phyloP scores from a whole-genome alignment of 1,140 invertebrate genomes.

The Phortica variegata region DNA sequence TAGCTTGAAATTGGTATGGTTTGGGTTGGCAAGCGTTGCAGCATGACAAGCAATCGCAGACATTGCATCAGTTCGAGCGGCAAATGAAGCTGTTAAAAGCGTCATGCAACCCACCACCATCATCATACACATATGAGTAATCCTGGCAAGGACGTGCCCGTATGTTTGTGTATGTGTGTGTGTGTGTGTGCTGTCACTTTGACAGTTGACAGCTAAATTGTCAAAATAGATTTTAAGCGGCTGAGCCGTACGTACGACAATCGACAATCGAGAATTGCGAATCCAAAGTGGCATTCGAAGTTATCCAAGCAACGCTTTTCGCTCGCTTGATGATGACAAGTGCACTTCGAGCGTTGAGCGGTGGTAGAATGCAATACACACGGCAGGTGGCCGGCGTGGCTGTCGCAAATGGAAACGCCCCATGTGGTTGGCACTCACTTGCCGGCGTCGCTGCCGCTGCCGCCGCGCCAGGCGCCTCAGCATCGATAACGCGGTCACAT shows the following conservation, averaged over 20 bases:
- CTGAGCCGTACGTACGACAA: too few species aligned
- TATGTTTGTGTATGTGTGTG: conserved; percentile 22
- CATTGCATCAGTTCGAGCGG: not conserved
- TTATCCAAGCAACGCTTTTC: not conserved
- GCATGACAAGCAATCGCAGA: conserved; percentile 4
- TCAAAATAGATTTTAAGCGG: conserved; percentile 55
- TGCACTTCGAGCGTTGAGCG: too few species aligned
- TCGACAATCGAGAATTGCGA: too few species aligned
- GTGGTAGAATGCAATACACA: not conserved
- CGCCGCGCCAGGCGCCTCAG: too few species aligned
- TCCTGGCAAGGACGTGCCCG: not conserved
- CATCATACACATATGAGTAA: not conserved
- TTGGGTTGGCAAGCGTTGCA: not conserved
- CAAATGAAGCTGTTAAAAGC: not conserved
- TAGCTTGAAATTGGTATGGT: not conserved
- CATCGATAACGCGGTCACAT: conserved; percentile 35
- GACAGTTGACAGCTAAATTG: conserved; percentile 53
- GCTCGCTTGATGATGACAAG: too few species aligned
- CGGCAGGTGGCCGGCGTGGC: conserved; percentile 43
- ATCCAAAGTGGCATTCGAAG: conserved; percentile 1
- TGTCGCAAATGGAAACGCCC: conserved; percentile 50
- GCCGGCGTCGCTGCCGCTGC: conserved; percentile 7
- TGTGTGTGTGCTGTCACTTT: conserved; percentile 42
- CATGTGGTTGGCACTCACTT: conserved; percentile 42
- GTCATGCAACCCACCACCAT: conserved; percentile 10